Conservation (phyloP, 2,888 invertebrate species). For the Sphecodes monilicornis region DNA sequence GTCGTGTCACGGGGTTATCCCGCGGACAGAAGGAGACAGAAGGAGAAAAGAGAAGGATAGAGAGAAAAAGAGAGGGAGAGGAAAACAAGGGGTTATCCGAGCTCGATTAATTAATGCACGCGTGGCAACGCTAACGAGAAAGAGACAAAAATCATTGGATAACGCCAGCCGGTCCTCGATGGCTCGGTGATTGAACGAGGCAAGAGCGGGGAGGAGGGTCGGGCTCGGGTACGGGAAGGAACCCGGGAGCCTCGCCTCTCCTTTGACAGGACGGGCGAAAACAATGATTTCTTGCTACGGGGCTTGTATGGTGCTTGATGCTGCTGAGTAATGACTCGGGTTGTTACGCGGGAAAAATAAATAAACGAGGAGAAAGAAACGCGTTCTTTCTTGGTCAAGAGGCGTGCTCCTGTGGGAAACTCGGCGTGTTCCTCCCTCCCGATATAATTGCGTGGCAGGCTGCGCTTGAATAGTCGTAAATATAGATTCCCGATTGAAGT, state of each 20-base stretch:
- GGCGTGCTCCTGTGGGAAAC: slow-evolving; percentile 36
- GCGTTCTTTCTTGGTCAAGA: slow-evolving; percentile 42
- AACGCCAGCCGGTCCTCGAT: slow-evolving; percentile 58
- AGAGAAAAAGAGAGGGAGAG: slow-evolving; percentile 12
- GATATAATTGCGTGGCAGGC: slow-evolving; percentile 47
- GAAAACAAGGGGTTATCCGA: slow-evolving; percentile 48
- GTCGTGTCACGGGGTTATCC: slow-evolving; percentile 17
- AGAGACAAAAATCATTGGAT: slow-evolving; percentile 69
- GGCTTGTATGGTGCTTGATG: slow-evolving; percentile 61
- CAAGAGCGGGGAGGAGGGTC: not conserved
- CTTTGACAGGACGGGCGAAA: slow-evolving; percentile 64
- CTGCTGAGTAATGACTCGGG: slow-evolving; percentile 68
- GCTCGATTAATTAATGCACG: slow-evolving; percentile 71
- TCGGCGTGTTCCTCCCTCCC: slow-evolving; percentile 6
- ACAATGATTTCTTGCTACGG: slow-evolving; percentile 69
- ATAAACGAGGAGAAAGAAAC: slow-evolving; percentile 45
- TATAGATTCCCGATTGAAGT: slow-evolving; percentile 20
- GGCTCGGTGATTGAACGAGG: slow-evolving; percentile 60
- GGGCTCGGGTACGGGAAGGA: slow-evolving; percentile 2
- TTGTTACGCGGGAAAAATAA: slow-evolving; percentile 51
- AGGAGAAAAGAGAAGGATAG: slow-evolving; percentile 33
- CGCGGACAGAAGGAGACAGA: slow-evolving; percentile 6
- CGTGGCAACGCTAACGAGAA: slow-evolving; percentile 72
- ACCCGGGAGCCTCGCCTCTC: slow-evolving; percentile 31
- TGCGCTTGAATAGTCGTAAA: slow-evolving; percentile 26